Conservation (phyloP, 2,113 vertebrate species). For the Platysteira castanea region DNA sequence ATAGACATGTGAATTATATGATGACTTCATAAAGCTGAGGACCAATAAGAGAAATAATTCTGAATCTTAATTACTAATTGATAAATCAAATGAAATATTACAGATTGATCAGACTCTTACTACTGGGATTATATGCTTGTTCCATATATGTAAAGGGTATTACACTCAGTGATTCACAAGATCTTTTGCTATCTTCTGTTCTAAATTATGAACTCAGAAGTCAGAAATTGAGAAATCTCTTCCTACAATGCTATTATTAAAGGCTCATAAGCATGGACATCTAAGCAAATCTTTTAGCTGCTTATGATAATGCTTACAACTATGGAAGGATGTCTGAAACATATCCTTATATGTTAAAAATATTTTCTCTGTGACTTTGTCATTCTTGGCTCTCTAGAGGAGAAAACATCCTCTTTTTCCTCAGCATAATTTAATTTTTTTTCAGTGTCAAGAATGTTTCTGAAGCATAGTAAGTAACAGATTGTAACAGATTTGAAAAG, state of each 20-base stretch:
- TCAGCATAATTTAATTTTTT: not conserved
- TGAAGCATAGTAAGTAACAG: not conserved
- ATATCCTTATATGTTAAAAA: slow-evolving; percentile 49
- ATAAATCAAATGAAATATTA: too few relatives aligned
- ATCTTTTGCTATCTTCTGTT: not conserved
- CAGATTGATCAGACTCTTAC: too few relatives aligned
- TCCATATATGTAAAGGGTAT: accelerated
- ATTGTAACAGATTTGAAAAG: not conserved
- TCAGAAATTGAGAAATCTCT: not conserved
- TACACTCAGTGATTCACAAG: not conserved
- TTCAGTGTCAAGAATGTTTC: not conserved
- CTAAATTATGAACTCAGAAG: not conserved
- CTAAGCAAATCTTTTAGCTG: slow-evolving; percentile 9
- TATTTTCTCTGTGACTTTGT: slow-evolving; percentile 19
- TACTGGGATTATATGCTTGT: not conserved
- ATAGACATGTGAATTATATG: too few relatives aligned
- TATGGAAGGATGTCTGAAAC: not conserved
- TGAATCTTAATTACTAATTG: too few relatives aligned
- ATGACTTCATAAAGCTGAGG: too few relatives aligned
- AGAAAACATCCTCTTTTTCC: not conserved
- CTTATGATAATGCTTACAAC: slow-evolving; percentile 3
- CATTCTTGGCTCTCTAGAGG: slow-evolving; percentile 19
- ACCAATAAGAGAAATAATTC: too few relatives aligned
- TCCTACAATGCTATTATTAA: not conserved
- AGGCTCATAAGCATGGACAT: not conserved